A percentile compares a stretch with the other conserved stretches of the same genome.
These are phyloP conservation scores for Drosophila virilis DNA, from an alignment of 1,140 invertebrate species.

Conservation along the genomic window DNA sequence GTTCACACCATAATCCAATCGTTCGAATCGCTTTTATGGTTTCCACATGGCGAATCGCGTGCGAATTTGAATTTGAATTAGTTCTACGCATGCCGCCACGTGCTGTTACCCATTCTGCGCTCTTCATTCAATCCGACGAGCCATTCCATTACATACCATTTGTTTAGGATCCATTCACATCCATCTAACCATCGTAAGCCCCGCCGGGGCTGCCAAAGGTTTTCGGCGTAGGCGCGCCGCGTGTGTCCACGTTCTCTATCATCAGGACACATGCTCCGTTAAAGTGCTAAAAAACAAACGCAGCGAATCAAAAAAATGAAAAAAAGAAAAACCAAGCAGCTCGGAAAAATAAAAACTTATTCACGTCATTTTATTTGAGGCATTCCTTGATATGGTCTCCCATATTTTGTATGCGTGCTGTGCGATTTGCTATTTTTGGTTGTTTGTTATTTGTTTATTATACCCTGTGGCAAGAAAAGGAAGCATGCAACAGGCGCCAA, in stretches of 20 bases:
- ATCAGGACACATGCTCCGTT: constrained; percentile 30
- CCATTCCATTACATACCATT: constrained; percentile 9
- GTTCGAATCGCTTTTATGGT: constrained; percentile 68
- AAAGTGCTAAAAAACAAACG: constrained; percentile 45
- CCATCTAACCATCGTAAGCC: constrained; percentile 18
- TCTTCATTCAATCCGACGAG: neutral
- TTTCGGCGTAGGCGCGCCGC: constrained; percentile 31
- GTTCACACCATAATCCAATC: constrained; percentile 71
- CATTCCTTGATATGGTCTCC: constrained; percentile 50
- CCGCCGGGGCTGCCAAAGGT: constrained; percentile 13
- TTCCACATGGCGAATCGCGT: constrained; percentile 72
- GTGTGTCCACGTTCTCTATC: constrained; percentile 33
- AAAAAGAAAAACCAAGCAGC: constrained; percentile 15
- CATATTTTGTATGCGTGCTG: constrained; percentile 48
- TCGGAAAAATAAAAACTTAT: constrained; percentile 29
- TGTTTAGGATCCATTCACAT: constrained; percentile 14
- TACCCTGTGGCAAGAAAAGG: neutral
- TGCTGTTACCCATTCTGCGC: neutral
- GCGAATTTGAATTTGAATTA: constrained; percentile 58
- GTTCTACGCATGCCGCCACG: constrained; percentile 34
- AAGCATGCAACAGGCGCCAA: neutral
- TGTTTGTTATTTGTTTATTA: constrained; percentile 20
- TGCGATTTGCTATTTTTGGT: constrained; percentile 45
- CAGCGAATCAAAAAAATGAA: constrained; percentile 12
- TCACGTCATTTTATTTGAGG: constrained; percentile 51